These are phyloP conservation scores for Dendrocincla fuliginosa DNA, from an alignment of 2,797 vertebrate genomes.

Conservation along the genomic window DNA sequence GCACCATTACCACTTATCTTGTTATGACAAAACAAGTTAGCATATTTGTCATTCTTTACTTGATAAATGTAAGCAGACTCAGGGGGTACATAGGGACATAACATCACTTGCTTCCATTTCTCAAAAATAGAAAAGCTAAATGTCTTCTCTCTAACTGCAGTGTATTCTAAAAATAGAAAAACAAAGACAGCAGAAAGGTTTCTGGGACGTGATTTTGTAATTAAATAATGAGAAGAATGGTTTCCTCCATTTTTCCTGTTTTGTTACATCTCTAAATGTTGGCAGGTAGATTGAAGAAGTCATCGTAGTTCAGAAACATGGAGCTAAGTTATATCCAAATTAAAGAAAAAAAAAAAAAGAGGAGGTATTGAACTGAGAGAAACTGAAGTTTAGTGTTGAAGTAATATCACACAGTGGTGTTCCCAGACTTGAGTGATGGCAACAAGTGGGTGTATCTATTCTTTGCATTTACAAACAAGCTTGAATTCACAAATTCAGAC, in stretches of 20 bases:
- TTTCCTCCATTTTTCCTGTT: background rate
- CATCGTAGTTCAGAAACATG: background rate
- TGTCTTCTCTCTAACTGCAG: background rate
- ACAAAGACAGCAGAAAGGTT: background rate
- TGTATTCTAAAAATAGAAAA: background rate
- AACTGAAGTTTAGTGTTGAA: background rate
- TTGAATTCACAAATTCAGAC: background rate
- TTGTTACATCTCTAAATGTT: background rate
- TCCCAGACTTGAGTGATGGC: background rate
- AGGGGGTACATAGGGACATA: background rate
- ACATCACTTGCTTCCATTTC: background rate
- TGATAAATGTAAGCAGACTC: constrained; percentile 6
- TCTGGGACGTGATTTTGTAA: background rate
- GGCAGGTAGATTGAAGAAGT: background rate
- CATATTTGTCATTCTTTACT: constrained; percentile 24
- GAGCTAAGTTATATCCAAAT: background rate
- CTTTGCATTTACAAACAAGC: background rate
- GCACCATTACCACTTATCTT: constrained; percentile 2
- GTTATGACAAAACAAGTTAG: constrained; percentile 10
- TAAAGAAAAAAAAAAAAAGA: background rate
- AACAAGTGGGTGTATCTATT: background rate
- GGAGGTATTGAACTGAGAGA: background rate
- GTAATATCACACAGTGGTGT: background rate
- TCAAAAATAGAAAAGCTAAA: background rate
- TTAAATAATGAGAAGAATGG: background rate